Evolutionary conservation across 1,140 invertebrate genomes (phyloP), one percentile per base, ranked within the genome.

Genomic region (Pseudomyrmex sp.): DNA sequence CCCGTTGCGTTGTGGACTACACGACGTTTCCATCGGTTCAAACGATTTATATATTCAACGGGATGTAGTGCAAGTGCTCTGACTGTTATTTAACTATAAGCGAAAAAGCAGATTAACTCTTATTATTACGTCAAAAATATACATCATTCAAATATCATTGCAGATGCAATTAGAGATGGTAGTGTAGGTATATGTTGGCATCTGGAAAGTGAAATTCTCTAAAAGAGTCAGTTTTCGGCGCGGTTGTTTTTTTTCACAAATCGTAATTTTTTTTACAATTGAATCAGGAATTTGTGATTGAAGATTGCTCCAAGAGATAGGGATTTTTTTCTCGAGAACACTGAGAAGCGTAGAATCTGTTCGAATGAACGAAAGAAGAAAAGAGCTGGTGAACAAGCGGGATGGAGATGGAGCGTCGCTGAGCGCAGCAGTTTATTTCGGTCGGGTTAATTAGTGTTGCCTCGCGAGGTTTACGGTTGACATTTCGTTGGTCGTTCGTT

Each of bases 391-490:
- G 84, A 82, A 68, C 85, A 69, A 77, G 77, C 87, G 75, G 90
- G 85, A 79, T 73, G 75, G 74, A 66, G 72, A 82, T 62, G 61
- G 86, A 89, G 88, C 85, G 86, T 80, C 82, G 84, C 79, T 89
- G 85, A 88, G 89, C 88, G 90, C 86, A 86, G 91, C 92, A 93
- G 92, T 94, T 94, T 94, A 94, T 94, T 94, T 94, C 89, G 91
- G 93, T 94, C 92, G 92, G 92, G 93, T 94, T 94, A 94, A 94
- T 94, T 94, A 94, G 93, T 92, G 93, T 92, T 94, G 93, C 90
- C 93, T 94, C 92, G 93, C 92, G 93, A 94, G 93, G 93, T 94
- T 94, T 93, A 94, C 92, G 91, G 93, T 94, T 94, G 93, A 94
- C 93, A 94, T 94, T 94, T 94, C 91, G 92, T 93, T 91, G 93